Percentiles rank a stretch among this genome's conserved stretches.
Evolutionary conservation across 2,797 vertebrate genomes (phyloP).

Genomic region (Urophycis tenuis): DNA sequence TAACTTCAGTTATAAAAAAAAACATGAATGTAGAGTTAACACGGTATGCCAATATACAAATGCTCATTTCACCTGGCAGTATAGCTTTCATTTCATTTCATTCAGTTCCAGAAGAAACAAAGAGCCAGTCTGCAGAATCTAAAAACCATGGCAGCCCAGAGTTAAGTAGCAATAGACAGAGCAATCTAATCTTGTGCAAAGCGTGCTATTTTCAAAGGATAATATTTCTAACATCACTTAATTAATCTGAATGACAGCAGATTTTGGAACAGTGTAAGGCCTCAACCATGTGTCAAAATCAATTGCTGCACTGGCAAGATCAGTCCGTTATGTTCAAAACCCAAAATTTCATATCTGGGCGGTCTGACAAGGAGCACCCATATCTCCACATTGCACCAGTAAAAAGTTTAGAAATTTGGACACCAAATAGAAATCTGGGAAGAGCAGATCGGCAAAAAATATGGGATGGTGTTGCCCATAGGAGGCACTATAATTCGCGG

Average conservation of each 20-base stretch:
- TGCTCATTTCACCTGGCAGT: too few relatives aligned
- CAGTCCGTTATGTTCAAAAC: not conserved
- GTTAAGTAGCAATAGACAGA: not conserved
- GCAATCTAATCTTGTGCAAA: not conserved
- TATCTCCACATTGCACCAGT: too few relatives aligned
- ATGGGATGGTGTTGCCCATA: too few relatives aligned
- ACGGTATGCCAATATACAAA: not conserved
- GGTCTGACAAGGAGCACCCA: not conserved
- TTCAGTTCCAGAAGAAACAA: too few relatives aligned
- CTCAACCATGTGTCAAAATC: not conserved
- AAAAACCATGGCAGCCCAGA: not conserved
- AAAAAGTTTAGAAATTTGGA: too few relatives aligned
- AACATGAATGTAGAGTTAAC: not conserved
- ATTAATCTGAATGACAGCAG: not conserved
- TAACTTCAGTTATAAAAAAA: too few relatives aligned
- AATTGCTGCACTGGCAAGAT: not conserved
- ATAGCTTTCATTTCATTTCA: too few relatives aligned
- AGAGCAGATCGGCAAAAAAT: too few relatives aligned
- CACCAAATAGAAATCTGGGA: too few relatives aligned
- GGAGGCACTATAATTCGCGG: too few relatives aligned
- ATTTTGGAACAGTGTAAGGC: not conserved
- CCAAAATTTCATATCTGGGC: not conserved
- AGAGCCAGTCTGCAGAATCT: too few relatives aligned
- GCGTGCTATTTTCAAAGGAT: not conserved
- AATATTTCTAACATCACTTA: too few relatives aligned